These are phyloP conservation scores for Litocranius walleri DNA, from an alignment of 2,113 vertebrate genomes.

Conservation along the genomic window DNA sequence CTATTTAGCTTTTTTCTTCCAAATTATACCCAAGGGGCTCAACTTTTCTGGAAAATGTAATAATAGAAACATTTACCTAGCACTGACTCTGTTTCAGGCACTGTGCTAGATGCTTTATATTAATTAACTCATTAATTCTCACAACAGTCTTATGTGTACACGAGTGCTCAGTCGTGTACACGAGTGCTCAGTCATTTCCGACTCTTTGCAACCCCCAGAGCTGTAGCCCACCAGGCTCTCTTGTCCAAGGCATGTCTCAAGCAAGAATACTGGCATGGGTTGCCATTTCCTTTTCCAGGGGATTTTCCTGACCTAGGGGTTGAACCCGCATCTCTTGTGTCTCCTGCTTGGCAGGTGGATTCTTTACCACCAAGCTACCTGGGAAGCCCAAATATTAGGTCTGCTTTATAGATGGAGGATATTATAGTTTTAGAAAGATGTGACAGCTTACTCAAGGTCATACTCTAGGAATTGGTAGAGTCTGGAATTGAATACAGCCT, in stretches of 20 bases:
- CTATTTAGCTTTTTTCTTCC: neutral
- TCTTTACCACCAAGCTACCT: neutral
- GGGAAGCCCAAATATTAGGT: neutral
- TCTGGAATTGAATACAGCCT: neutral
- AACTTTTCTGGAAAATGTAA: neutral
- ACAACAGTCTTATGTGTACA: neutral
- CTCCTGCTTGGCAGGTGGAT: neutral
- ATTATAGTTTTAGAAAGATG: neutral
- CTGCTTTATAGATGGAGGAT: neutral
- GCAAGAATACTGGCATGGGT: neutral
- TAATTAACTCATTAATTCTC: neutral
- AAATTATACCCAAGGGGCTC: neutral
- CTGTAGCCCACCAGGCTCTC: neutral
- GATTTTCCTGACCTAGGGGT: fast-evolving
- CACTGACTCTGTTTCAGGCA: neutral
- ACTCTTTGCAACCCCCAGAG: neutral
- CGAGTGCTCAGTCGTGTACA: neutral
- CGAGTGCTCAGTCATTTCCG: neutral
- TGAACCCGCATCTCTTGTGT: neutral
- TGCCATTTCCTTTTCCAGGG: neutral
- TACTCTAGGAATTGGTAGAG: neutral
- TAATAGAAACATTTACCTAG: neutral
- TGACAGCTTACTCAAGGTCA: neutral
- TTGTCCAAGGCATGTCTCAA: neutral
- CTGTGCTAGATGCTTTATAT: neutral